Conservation (phyloP, 2,113 vertebrate species). For the Oncorhynchus keta region DNA sequence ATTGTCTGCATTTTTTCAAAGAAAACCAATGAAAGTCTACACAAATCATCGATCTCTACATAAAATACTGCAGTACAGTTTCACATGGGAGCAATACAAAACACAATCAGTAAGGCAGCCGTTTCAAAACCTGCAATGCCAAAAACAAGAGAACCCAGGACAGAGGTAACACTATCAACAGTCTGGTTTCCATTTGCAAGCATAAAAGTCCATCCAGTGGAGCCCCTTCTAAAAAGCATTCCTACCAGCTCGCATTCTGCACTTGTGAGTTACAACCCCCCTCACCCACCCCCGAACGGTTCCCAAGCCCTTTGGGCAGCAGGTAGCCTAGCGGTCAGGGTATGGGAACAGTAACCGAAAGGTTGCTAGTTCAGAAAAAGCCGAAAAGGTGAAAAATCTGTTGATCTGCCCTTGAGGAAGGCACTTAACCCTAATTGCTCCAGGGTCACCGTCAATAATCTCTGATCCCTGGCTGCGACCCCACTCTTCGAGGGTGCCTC, state of each 20-base stretch:
- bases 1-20: slow-evolving; percentile 9
- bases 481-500: too few relatives aligned
- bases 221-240: slow-evolving; percentile 18
- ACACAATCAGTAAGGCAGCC: slow-evolving; percentile 53
- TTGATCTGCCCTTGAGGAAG: too few relatives aligned
- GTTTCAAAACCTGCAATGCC: slow-evolving; percentile 28
- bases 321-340: too few relatives aligned
- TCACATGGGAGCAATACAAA: slow-evolving; percentile 14
- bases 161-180: slow-evolving; percentile 20
- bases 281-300: background rate
- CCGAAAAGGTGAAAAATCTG: too few relatives aligned
- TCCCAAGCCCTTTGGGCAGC: too few relatives aligned
- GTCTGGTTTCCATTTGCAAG: slow-evolving; percentile 37
- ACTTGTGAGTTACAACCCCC: background rate
- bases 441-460: too few relatives aligned
- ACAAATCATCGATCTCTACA: slow-evolving; percentile 5
- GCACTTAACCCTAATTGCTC: too few relatives aligned
- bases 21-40: slow-evolving; percentile 3
- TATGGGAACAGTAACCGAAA: too few relatives aligned
- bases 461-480: too few relatives aligned
- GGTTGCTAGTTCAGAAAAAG: too few relatives aligned
- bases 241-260: background rate
- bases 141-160: slow-evolving; percentile 13
- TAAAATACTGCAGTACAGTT: too few relatives aligned
- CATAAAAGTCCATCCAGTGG: slow-evolving; percentile 34